Base-by-base conservation (phyloP, 2,113 vertebrate genomes). In the Rhea pennata region DNA sequence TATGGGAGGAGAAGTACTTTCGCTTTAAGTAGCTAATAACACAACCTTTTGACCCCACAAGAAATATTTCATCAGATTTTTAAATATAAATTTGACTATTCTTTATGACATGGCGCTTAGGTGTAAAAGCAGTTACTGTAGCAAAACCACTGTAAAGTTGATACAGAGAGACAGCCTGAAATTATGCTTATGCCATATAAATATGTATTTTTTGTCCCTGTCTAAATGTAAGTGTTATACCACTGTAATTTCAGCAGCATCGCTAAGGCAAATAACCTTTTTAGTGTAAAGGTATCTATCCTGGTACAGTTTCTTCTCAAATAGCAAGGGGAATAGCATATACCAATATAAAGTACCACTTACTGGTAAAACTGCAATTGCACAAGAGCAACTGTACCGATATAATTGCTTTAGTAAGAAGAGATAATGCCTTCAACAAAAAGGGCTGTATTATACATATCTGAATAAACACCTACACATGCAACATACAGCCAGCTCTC, bases 51-150 rank as follows among this genome's bases (percentile, higher is more conserved):
- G 48, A 78, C 12, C 22, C 6, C 33, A 29, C 4, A 50, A 70
- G 10, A 44, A 40, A 54, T 82, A 42, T n/a, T 66, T 73, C 9
- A 67, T 15, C 29, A 66, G 6, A 65, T 83, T 88, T 90, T 33
- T 77, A 71, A 85, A 80, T 65, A 79, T 5, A 71, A n/a, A 33
- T 53, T 48, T 88, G n/a, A 42, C 48, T 78, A 6, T 82, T 61
- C 51, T 66, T n/a, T 40, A 6, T 66, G 17, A 42, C 61, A 48
- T 0, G 0, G 26, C 76, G 66, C 10, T 75, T 85, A 1, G 2
- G 31, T 58, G 21, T 42, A 22, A 87, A 91, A 92, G 56, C 23
- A 62, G 65, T 7, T 3, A 7, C 22, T 33, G 5, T 62, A 20
- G 36, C 40, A 74, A 76, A 87, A 84, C 29, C 50, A 59, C n/a